Base-by-base conservation (phyloP, 2,797 vertebrate species). In the Chaenodraco wilsoni region DNA sequence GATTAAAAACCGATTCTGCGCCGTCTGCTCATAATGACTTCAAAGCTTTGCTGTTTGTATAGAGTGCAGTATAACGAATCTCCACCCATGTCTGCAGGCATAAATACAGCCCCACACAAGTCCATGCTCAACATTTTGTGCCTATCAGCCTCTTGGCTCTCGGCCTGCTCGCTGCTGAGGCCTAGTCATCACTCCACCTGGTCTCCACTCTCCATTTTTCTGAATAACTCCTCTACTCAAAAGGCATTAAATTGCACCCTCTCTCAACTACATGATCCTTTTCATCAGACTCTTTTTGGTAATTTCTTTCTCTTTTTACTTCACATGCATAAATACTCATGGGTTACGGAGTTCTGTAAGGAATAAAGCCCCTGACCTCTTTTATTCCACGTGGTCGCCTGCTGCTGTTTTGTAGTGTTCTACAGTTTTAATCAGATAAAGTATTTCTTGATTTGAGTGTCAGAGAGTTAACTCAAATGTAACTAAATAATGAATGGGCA, bases 171-270 rank as follows among this genome's bases (percentile, higher is more conserved):
- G 21, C 74, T 74, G 64, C 73, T 80, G 65, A 72, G 69, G 48
- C 69, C 74, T 37, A 40, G 73, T 84, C 77, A 71, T 76, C 43
- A 49, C 72, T 83, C 87, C 73, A 88, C 86, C 88, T 88, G 80
- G 76, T 82, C 74, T 83, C 70, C 74, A 65, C 81, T 88, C 82
- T 52, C 65, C 67, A 71, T 74, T 64, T 72, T 81, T 57, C 68
- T 83, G 57, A 86, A 88, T 68, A 76, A 72, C 61, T 81, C 46
- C 48, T 70, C 76, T 60, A 56, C 83, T 85, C 59, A 84, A 86
- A 81, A 82, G 54, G 69, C 73, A 65, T 72, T 56, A 76, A 87
- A 84, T 83, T 64, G 58, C 72, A 64, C 37, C 72, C 72, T 79
- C 52, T 81, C 55, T 49, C 37, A 19, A 27, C 58, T 77, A 77